Evolutionary conservation across 2,888 invertebrate species (phyloP), one percentile per base, ranked within the genome.

Genomic region (Agonopterix heracliana): DNA sequence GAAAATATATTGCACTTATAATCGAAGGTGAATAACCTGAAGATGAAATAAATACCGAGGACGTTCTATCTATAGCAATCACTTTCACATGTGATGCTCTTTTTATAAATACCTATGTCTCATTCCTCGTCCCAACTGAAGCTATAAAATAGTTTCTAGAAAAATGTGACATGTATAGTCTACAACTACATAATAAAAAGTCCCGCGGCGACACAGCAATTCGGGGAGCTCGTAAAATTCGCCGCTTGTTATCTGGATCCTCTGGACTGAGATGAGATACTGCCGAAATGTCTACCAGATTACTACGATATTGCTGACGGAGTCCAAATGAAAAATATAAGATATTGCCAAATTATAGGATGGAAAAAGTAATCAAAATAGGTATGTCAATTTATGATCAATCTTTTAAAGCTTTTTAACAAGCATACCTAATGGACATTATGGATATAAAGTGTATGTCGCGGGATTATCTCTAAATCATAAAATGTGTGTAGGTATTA

Each of bases 191-290:
- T 63, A 67, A 64, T 63, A 67, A 66, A 64, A 64, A 66, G 54
- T 59, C 59, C 59, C 54, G 47, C 45, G 57, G 54, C 54, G 63
- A 64, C 58, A 60, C 57, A 64, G 68, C 66, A 68, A 66, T 74
- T 70, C 57, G 56, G 68, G 59, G 61, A 53, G 64, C 57, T 78
- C 78, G 70, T 84, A 82, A 81, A 81, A 73, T 63, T 66, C 57
- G 50, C 54, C 55, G 63, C 75, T 73, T 74, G 77, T 81, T 80
- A 81, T 76, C 72, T 69, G 56, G 53, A 56, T 61, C 51, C 57
- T 55, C 50, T 49, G 44, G 50, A 59, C 57, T 58, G 63, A 59
- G 65, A 66, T 60, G 64, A 67, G 58, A 66, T 60, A 66, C 54
- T 55, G 56, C 59, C 55, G 56, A 61, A 63, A 62, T 54, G 50